These are phyloP conservation scores for Orthonyx spaldingii DNA, from an alignment of 2,113 vertebrate species.

Conservation along the genomic window DNA sequence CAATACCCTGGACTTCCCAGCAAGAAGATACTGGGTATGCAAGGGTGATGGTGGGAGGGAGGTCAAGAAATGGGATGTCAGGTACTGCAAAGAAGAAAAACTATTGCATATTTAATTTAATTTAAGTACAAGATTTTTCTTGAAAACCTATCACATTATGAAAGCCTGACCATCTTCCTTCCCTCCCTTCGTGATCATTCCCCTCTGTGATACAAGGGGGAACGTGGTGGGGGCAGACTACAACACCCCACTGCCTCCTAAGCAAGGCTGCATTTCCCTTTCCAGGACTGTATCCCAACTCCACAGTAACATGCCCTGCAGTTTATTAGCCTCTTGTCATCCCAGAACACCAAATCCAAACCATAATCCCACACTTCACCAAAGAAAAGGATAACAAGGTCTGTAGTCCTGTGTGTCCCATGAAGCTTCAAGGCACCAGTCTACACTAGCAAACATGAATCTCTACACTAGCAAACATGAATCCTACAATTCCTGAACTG, in stretches of 20 bases:
- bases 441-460: accelerated
- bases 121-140: neutral
- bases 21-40: neutral
- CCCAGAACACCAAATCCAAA: neutral
- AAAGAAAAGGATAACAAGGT: neutral
- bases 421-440: neutral
- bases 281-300: neutral
- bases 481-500: neutral
- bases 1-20: neutral
- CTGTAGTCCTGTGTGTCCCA: neutral
- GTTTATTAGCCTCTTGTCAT: neutral
- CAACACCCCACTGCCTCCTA: neutral
- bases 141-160: neutral
- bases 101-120: neutral
- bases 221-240: neutral
- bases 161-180: neutral
- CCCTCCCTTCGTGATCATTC: neutral
- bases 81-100: neutral
- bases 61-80: neutral
- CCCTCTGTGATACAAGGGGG: neutral
- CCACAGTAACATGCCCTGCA: neutral
- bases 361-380: neutral
- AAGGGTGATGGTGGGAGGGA: neutral
- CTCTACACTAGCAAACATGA: accelerated
- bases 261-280: neutral